A percentile compares a stretch with the other conserved stretches of the same genome.
Evolutionary conservation across 2,113 vertebrate genomes (phyloP).

Genomic region (Piprites chloris): DNA sequence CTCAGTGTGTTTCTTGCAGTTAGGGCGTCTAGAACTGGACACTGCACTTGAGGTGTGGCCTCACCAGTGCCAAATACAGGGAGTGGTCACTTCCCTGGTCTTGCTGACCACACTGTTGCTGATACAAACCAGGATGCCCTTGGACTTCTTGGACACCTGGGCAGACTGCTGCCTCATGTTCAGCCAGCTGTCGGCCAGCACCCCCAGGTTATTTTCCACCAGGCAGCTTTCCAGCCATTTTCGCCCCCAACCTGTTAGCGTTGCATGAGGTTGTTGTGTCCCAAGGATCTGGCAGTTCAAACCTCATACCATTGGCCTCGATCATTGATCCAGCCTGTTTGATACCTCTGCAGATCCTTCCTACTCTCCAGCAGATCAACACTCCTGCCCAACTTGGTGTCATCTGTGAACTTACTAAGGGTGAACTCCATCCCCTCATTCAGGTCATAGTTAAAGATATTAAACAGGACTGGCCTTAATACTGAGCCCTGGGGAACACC

Average conservation of each 20-base stretch:
- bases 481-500: neutral
- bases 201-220: neutral
- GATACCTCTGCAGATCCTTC: neutral
- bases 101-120: neutral
- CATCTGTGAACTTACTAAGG: neutral
- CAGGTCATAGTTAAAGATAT: neutral
- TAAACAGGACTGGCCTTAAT: neutral
- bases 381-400: neutral
- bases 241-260: neutral
- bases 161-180: neutral
- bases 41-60: neutral
- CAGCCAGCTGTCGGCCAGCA: neutral
- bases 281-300: neutral
- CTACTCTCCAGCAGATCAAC: neutral
- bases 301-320: neutral
- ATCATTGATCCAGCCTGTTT: neutral
- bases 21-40: neutral
- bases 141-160: neutral
- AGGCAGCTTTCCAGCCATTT: neutral
- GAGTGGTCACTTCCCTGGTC: neutral
- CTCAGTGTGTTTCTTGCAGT: neutral
- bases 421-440: neutral
- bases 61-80: neutral
- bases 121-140: neutral
- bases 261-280: neutral